Conservation (phyloP, 2,888 invertebrate genomes). For the Argyra leucocephala region DNA sequence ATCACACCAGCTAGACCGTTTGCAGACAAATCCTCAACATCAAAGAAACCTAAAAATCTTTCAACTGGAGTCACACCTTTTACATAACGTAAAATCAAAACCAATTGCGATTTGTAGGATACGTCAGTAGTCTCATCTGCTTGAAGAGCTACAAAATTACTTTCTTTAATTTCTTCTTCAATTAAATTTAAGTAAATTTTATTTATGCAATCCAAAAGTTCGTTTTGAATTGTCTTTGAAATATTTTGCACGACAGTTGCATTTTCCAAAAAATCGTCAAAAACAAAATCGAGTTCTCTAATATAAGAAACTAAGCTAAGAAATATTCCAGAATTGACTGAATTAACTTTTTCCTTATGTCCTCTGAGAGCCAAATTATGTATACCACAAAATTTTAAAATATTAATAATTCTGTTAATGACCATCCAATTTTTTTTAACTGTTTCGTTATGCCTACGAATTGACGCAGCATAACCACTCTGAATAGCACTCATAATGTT, state of each 20-base stretch:
- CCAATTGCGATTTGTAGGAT: no score
- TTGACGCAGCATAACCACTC: no score
- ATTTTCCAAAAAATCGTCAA: no score
- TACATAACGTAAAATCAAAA: background rate
- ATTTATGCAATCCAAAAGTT: no score
- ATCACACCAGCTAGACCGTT: background rate
- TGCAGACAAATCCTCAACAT: background rate
- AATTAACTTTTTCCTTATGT: slow-evolving; percentile 4
- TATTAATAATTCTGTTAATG: slow-evolving; percentile 11
- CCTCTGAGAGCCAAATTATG: slow-evolving; percentile 10
- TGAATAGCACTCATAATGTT: no score
- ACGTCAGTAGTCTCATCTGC: slow-evolving; percentile 8
- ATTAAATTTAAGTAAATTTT: no score
- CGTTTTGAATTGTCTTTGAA: no score
- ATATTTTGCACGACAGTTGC: no score
- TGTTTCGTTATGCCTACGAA: no score
- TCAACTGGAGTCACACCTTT: background rate
- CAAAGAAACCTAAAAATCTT: slow-evolving; percentile 1
- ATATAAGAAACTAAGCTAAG: background rate
- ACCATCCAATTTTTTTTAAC: slow-evolving; percentile 10
- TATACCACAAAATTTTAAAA: slow-evolving; percentile 14
- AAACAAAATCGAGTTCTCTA: no score
- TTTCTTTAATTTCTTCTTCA: background rate
- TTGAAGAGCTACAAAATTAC: slow-evolving; percentile 8
- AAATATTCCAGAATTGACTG: background rate